Conservation (phyloP, 2,113 vertebrate species). For the Ptyas mucosa region DNA sequence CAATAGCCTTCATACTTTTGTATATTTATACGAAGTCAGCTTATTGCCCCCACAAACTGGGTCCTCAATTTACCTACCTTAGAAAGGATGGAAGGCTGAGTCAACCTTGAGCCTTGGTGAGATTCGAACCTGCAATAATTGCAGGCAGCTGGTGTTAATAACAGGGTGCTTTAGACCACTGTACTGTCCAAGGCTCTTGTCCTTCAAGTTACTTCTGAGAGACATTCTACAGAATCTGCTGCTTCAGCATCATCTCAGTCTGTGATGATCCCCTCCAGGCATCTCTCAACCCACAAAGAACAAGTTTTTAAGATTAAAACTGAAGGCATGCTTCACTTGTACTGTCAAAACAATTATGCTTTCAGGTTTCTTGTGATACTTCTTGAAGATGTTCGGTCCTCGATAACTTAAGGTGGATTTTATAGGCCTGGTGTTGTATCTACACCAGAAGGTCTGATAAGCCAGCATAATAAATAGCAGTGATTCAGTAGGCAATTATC, state of each 20-base stretch:
- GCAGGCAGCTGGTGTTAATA: too few relatives aligned
- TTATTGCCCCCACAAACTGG: too few relatives aligned
- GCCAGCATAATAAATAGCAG: background rate
- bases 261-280: background rate
- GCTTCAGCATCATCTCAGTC: background rate
- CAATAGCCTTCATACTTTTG: too few relatives aligned
- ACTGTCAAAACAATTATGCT: background rate
- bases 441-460: background rate
- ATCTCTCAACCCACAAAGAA: background rate
- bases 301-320: background rate
- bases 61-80: too few relatives aligned
- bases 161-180: too few relatives aligned
- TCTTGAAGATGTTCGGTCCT: background rate
- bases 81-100: too few relatives aligned
- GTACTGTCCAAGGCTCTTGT: too few relatives aligned
- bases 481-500: background rate
- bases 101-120: too few relatives aligned
- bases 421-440: background rate
- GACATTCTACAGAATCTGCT: background rate
- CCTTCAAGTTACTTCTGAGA: background rate
- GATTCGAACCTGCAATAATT: too few relatives aligned
- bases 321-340: background rate
- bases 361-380: background rate
- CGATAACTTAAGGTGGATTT: background rate
- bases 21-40: too few relatives aligned